Conservation (phyloP, 1,140 invertebrate species). For the Cotesia glomerata region DNA sequence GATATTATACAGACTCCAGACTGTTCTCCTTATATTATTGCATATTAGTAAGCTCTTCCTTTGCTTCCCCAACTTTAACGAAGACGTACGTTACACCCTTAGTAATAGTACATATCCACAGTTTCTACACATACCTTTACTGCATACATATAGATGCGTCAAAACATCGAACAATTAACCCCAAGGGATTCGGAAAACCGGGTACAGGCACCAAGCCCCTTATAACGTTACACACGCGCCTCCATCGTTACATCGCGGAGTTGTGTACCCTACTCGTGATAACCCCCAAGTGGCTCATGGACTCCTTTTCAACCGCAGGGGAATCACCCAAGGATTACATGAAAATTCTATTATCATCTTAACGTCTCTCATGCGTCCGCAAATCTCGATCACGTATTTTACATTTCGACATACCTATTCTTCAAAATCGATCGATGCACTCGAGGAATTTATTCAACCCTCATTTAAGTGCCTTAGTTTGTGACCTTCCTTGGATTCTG, state of each 20-base stretch:
- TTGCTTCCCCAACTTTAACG: no score
- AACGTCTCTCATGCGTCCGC: constrained; percentile 31
- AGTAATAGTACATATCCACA: no score
- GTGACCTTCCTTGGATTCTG: no score
- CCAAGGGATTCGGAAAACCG: constrained; percentile 56
- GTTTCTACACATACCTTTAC: no score
- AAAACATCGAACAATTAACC: constrained; percentile 62
- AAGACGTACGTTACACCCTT: no score
- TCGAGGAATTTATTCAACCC: no score
- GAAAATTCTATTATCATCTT: constrained; percentile 65
- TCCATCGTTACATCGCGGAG: constrained; percentile 37
- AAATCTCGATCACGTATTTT: constrained; percentile 30
- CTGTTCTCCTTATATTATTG: not conserved
- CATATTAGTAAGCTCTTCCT: no score
- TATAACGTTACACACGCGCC: constrained; percentile 8
- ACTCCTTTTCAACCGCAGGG: constrained; percentile 50
- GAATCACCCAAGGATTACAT: constrained; percentile 62
- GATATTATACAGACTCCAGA: not conserved
- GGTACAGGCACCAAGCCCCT: not conserved
- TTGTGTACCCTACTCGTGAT: constrained; percentile 21
- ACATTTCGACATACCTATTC: not conserved
- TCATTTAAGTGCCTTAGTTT: no score
- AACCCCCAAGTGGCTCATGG: constrained; percentile 33
- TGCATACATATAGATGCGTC: constrained; percentile 38
- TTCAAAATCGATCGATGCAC: constrained; percentile 15